Base-by-base conservation (phyloP, 2,797 vertebrate genomes). In the Oophaga sylvatica region DNA sequence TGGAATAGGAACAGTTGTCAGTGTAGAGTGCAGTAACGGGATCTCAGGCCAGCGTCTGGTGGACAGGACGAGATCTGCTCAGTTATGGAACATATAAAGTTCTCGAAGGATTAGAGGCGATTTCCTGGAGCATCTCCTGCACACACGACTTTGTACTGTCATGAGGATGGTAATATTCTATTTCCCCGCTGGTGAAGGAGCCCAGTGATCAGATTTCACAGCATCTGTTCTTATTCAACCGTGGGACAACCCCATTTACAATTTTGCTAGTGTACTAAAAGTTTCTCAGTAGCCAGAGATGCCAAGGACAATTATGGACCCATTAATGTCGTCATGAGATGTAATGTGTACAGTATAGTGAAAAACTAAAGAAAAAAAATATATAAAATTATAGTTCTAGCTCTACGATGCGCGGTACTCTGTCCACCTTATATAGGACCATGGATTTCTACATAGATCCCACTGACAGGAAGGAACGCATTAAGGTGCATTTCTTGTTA, bases 401-500 rank as follows among this genome's bases (percentile, higher is more conserved):
- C 35, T 41, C 35, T 41, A 41, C 35, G 35, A 41, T 4, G 35
- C 35, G 3, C 35, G 35, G 3, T 41, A 41, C 35, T 3, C 3
- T 41, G 35, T 41, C 35, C 35, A 41, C 35, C 35, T 41, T 41
- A 41, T 41, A 41, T 3, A 41, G 60, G 1, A 63, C 7, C 60
- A 63, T 63, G 62, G 62, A 65, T 65, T 7, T 65, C 62, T 10
- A 65, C 22, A 9, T 22, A 65, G 62, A 65, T n/a, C 19, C 62
- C 17, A 22, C 6, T 9, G 22, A n/a, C 22, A 77, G 20, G 75
- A 79, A 78, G 70, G 63, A 79, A 71, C 56, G 57, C 29, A 70
- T 84, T 79, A 59, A 78, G 63, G 60, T 70, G 83, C 63, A 67
- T 87, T 83, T 83, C 75, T 45, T 70, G 60, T 78, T 82, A 83